Conservation (phyloP, 2,113 vertebrate genomes). For the Lynx canadensis region DNA sequence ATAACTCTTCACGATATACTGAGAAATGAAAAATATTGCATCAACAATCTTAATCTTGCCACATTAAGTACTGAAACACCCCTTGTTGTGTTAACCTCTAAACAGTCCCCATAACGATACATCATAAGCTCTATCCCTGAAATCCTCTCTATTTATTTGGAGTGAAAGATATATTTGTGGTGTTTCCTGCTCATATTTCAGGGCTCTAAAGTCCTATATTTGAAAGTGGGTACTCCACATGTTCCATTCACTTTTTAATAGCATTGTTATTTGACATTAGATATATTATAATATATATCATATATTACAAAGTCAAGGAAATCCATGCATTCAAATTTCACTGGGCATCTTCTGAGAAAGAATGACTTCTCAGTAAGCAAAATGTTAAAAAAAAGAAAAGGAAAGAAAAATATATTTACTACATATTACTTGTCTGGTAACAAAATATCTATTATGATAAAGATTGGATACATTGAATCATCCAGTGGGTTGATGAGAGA, state of each 20-base stretch:
- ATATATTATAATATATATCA: neutral
- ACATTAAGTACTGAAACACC: constrained; percentile 16
- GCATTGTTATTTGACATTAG: constrained; percentile 46
- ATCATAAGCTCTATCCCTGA: neutral
- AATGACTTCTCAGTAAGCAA: constrained; percentile 72
- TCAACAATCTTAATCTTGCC: constrained; percentile 61
- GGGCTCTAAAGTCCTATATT: constrained; percentile 29
- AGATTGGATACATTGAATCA: neutral
- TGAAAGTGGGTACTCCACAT: constrained; percentile 54
- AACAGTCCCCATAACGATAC: neutral
- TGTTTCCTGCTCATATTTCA: constrained; percentile 66
- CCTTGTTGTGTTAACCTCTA: constrained; percentile 56
- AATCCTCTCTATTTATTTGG: neutral
- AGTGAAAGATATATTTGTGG: constrained; percentile 32
- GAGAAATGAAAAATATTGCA: constrained; percentile 74
- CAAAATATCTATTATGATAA: neutral
- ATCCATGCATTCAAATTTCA: constrained; percentile 78
- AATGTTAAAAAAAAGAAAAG: constrained; percentile 1
- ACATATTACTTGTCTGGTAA: neutral
- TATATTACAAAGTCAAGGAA: constrained; percentile 76
- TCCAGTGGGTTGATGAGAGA: neutral
- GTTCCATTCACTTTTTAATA: constrained; percentile 73
- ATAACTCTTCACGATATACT: constrained; percentile 35
- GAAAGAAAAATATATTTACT: constrained; percentile 6
- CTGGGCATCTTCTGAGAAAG: neutral